A percentile compares a stretch with the other conserved stretches of the same genome.
Conservation (phyloP, 2,113 vertebrate species). For the Odocoileus hemionus region DNA sequence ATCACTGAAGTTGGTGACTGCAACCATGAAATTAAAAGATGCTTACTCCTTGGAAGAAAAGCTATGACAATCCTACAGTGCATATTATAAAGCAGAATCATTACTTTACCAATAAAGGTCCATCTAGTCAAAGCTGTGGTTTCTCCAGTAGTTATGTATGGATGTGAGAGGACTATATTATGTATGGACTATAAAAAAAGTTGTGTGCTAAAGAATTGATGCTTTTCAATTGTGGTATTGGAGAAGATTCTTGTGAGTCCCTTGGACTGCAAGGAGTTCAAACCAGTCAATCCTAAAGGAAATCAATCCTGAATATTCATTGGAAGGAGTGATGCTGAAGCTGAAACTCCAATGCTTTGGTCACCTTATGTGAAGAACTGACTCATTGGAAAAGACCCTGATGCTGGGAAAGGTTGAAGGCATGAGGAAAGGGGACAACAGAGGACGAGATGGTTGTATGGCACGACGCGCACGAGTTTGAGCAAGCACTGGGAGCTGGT, state of each 20-base stretch:
- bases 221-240: neutral
- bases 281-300: neutral
- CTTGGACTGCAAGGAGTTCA: neutral
- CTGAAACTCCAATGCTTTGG: neutral
- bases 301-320: neutral
- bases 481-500: neutral
- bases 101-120: neutral
- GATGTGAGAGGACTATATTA: neutral
- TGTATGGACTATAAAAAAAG: neutral
- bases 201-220: neutral
- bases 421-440: neutral
- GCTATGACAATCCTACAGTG: rapidly evolving
- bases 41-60: neutral
- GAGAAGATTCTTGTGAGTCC: neutral
- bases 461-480: neutral
- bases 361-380: neutral
- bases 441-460: neutral
- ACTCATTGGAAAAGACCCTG: neutral
- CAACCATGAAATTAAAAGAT: neutral
- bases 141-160: neutral
- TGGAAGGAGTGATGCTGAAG: neutral
- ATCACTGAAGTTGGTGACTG: neutral
- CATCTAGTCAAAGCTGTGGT: neutral
- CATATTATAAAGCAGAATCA: neutral
- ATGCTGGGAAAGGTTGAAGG: neutral